Evolutionary conservation across 2,888 invertebrate species (phyloP).

Genomic region (Chrysolina americana): DNA sequence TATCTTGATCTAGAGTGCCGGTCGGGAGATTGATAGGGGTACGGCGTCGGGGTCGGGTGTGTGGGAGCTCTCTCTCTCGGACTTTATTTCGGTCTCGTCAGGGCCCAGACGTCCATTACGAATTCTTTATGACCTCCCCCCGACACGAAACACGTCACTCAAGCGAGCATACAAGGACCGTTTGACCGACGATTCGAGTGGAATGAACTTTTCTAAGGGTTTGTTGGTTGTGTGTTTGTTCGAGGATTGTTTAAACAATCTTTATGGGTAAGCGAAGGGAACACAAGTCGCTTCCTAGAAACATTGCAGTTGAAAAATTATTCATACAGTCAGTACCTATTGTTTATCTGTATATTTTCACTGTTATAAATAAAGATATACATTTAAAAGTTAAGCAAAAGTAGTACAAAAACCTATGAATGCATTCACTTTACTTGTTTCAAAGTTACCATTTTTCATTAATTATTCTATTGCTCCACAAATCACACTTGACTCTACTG

Average conservation of each 20-base stretch:
- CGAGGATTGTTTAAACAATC: constrained; percentile 9
- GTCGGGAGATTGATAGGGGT: constrained; percentile 38
- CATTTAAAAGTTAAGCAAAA: too few relatives aligned
- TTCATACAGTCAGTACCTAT: too few relatives aligned
- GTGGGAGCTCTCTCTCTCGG: constrained; percentile 35
- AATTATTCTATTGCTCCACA: too few relatives aligned
- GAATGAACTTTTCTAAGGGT: constrained; percentile 19
- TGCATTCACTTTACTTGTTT: too few relatives aligned
- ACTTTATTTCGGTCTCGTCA: constrained; percentile 39
- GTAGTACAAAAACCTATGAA: too few relatives aligned
- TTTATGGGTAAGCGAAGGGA: background rate
- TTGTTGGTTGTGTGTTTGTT: background rate
- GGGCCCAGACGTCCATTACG: constrained; percentile 65
- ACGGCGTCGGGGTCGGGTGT: constrained; percentile 35
- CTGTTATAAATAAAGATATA: too few relatives aligned
- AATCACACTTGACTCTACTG: too few relatives aligned
- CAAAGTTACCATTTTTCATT: too few relatives aligned
- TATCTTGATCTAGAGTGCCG: constrained; percentile 29
- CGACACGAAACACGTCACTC: constrained; percentile 51
- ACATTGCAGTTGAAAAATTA: too few relatives aligned
- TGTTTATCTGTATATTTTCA: too few relatives aligned
- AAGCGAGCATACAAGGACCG: constrained; percentile 38
- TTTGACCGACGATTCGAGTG: constrained; percentile 32
- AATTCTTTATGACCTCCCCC: constrained; percentile 68
- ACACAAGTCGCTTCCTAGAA: too few relatives aligned